Evolutionary conservation across 2,113 vertebrate species (phyloP).

Genomic region (Meriones unguiculatus): DNA sequence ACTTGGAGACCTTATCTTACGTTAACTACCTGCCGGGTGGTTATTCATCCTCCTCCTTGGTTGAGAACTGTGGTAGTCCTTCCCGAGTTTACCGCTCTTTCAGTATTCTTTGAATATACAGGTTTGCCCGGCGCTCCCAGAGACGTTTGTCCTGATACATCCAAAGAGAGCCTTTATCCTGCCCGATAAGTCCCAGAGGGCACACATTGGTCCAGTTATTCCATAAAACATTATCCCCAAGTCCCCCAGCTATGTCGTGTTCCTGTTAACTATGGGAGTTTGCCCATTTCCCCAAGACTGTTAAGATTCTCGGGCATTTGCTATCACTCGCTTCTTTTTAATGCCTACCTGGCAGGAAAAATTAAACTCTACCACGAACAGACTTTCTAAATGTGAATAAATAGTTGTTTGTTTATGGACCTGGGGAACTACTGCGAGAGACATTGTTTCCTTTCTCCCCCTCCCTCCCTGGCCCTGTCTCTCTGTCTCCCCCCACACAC

Average conservation of each 20-base stretch:
- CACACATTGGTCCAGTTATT: slow-evolving; percentile 12
- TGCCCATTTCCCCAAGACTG: not conserved
- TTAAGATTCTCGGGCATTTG: not conserved
- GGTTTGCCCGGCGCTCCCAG: not conserved
- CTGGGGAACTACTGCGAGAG: not conserved
- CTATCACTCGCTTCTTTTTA: not conserved
- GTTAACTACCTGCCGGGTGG: not conserved
- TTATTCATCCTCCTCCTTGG: not conserved
- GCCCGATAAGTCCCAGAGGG: not conserved
- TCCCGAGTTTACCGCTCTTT: not conserved
- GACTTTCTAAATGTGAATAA: slow-evolving; percentile 26
- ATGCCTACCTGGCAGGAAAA: not conserved
- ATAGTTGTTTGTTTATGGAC: not conserved
- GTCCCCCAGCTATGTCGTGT: not conserved
- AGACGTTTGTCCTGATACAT: not conserved
- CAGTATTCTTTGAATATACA: not conserved
- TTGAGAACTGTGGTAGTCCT: not conserved
- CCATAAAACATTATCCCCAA: not conserved
- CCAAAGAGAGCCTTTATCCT: not conserved
- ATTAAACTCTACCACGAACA: not conserved
- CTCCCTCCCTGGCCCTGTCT: no score
- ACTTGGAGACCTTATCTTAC: not conserved
- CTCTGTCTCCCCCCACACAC: no score
- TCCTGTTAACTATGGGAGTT: not conserved
- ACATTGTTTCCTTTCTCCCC: not conserved